phyloP scores from a whole-genome alignment of 1,140 invertebrate species.

The Limonius californicus region DNA sequence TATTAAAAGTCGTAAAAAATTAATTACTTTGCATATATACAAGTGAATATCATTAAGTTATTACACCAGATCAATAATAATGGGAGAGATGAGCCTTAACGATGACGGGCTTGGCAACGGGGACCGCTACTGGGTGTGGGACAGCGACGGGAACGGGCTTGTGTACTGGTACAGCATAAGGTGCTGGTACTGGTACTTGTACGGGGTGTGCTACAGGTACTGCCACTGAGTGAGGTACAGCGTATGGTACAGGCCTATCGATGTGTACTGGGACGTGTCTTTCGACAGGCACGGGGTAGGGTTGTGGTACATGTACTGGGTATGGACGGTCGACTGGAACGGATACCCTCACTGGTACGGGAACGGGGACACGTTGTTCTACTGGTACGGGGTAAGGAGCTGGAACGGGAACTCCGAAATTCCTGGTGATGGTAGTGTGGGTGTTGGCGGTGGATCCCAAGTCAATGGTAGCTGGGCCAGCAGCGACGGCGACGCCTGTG shows the following conservation, averaged over 20 bases:
- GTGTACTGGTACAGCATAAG: conserved; percentile 23
- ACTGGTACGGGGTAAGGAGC: conserved; percentile 27
- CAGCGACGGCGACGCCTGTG: too few relatives aligned
- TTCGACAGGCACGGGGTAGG: conserved; percentile 43
- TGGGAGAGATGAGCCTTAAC: not conserved
- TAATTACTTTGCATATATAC: not conserved
- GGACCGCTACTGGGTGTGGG: conserved; percentile 18
- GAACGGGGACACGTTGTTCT: conserved; percentile 18
- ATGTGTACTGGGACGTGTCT: conserved; percentile 34
- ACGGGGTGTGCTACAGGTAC: conserved; percentile 41
- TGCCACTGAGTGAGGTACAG: conserved; percentile 45
- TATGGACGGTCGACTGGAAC: conserved; percentile 29
- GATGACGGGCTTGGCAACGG: conserved; percentile 14
- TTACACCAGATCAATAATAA: not conserved
- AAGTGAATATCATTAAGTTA: not conserved
- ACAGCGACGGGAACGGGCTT: conserved; percentile 19
- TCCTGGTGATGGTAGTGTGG: conserved; percentile 28
- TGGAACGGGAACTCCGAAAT: conserved; percentile 26
- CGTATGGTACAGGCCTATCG: conserved; percentile 44
- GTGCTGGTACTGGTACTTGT: conserved; percentile 24
- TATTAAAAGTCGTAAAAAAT: not conserved
- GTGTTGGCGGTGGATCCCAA: conserved; percentile 20
- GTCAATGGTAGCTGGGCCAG: not conserved
- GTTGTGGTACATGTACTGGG: conserved; percentile 42
- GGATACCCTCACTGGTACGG: conserved; percentile 20